Base-by-base conservation (phyloP, 1,140 invertebrate species). In the Polypedilum vanderplanki region DNA sequence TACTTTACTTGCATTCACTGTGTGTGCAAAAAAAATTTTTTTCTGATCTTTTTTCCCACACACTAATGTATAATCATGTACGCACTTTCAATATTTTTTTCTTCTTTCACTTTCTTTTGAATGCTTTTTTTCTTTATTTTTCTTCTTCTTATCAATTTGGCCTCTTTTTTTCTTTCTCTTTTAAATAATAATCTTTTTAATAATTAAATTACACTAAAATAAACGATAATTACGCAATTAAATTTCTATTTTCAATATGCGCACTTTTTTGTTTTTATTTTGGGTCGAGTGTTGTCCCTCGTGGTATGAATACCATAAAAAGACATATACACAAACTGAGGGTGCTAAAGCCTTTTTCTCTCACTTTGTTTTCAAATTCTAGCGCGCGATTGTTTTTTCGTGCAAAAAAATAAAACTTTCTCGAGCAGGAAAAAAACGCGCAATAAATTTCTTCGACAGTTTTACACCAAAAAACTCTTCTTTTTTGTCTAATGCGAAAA, bases 121-220 rank as follows among this genome's bases (percentile, higher is more conserved):
- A 15, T 57, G 46, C 46, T 57, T 0, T 20, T 20, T 70, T 20
- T 17, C n/a, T 65, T 17, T 12, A 12, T 65, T 20, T 4, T 70
- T 70, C 65, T 70, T 70, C 17, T 70, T 70, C 65, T 70, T 70
- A 70, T 70, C 65, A 70, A 17, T 70, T 70, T 70, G 65, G 65
- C 65, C 65, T 70, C 65, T 70, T 70, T 70, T 70, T 18, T 70
- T 70, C 65, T 9, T 17, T 67, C 18, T n/a, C n/a, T 67, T 1
- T 17, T 18, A 15, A 67, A 8, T 67, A 2, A 15, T 67, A 7
- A 65, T 65, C n/a, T 65, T 67, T 5, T 15, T 57, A n/a, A 12
- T 57, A 57, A 4, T 57, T n/a, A 57, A 70, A 18, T 70, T 70
- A 18, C 17, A 17, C 9, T 22, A 18, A 18, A 18, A 18, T 22